Percentiles rank a stretch among this genome's conserved stretches.
Evolutionary conservation across 30 jellyfish, hydroid and myxozoan genomes (phyloP).

Genomic region (Hydractinia symbiolongicarpus): DNA sequence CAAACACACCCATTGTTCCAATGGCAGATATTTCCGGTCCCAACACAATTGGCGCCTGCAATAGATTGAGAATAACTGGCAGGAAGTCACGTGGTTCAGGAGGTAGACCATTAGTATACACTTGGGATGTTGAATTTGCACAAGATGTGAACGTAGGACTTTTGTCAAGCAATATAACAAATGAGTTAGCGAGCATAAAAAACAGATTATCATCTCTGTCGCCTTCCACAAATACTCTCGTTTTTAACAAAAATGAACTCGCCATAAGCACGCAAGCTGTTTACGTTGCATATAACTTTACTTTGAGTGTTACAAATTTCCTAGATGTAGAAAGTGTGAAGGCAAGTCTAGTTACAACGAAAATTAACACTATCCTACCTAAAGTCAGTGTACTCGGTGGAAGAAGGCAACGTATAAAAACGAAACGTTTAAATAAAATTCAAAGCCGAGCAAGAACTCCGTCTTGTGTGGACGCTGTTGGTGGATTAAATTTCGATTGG

Average conservation of each 20-base stretch:
- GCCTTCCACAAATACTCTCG: conserved; percentile 11
- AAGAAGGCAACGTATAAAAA: conserved; percentile 44
- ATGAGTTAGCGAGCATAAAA: conserved; percentile 10
- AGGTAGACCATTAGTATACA: conserved; percentile 29
- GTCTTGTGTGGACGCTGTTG: conserved; percentile 37
- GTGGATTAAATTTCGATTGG: conserved; percentile 44
- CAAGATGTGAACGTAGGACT: conserved; percentile 13
- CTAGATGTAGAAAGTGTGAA: conserved; percentile 29
- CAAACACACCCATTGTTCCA: conserved; percentile 20
- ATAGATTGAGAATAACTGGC: conserved; percentile 27
- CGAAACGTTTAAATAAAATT: conserved; percentile 30
- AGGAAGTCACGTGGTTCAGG: conserved; percentile 44
- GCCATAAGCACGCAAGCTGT: conserved; percentile 16
- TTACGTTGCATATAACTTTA: conserved; percentile 37
- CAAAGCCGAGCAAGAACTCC: conserved; percentile 44
- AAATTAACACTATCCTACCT: conserved; percentile 39
- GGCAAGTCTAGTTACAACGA: conserved; percentile 22
- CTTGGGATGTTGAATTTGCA: conserved; percentile 55
- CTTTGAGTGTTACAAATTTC: conserved; percentile 48
- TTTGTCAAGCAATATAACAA: conserved; percentile 17
- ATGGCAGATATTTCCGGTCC: conserved; percentile 49
- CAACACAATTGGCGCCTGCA: conserved; percentile 45
- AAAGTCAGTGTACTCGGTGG: conserved; percentile 61
- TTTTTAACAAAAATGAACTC: not conserved
- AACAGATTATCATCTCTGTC: conserved; percentile 17